Base-by-base conservation (phyloP, 2,113 vertebrate species). In the Ginglymostoma cirratum region DNA sequence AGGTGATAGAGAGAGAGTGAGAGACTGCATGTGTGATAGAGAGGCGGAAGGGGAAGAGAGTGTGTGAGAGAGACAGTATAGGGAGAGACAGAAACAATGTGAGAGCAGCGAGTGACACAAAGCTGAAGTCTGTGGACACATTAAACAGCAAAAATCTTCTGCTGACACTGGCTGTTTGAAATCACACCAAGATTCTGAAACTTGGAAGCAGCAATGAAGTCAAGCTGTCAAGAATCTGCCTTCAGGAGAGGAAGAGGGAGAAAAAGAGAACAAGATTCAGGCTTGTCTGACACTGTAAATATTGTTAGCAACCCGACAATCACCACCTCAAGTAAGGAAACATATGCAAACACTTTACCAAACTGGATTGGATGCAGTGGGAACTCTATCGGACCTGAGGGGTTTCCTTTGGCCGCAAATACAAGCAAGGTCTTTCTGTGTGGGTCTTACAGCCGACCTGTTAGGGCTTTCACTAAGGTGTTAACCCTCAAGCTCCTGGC, bases 371-470 rank as follows among this genome's bases (percentile, higher is more conserved):
- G 45, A 89, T 30, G 34, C 86, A 55, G 24, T 89, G 27, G 83
- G 83, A 86, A 86, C 83, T 86, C 83, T 38, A 80, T 48, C 42
- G 24, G 86, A 52, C 86, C 86, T 89, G 86, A 55, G 86, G 86
- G 86, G 2, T 3, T 55, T 10, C 27, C 10, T 27, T 61, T 15
- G 34, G 86, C 27, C 55, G 45, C 24, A 55, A 30, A 27, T 52
- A 61, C 48, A 52, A 15, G 78, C 23, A 30, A 55, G 24, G 21
- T 34, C 24, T 30, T 30, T 61, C n/a, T 3, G 4, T 61, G 86
- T 7, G 27, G 52, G 24, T 34, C 55, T 89, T 52, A 14, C 86
- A 4, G 48, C 45, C 27, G 10, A 21, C 55, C 45, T 89, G 10
- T 21, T 5, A 89, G 12, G 86, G 34, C 86, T 30, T 89, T 27